Evolutionary conservation across 2,888 invertebrate species (phyloP).

Genomic region (Nomada fucata): DNA sequence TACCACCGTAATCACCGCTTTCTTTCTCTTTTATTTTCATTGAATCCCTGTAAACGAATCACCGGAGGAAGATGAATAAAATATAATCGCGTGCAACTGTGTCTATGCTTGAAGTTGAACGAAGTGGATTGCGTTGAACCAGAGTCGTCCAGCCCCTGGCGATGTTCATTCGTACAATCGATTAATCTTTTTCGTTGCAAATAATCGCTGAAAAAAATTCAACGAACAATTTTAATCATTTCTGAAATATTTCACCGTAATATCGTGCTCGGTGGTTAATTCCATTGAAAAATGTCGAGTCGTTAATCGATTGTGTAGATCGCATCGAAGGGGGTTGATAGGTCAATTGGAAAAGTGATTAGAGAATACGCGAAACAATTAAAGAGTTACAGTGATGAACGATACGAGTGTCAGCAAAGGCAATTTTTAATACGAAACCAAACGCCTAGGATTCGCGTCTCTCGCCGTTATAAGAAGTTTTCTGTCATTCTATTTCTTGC

Average conservation of each 20-base stretch:
- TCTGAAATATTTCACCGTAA: not conserved
- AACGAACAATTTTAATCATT: not conserved
- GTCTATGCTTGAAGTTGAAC: constrained; percentile 13
- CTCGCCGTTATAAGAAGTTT: no score
- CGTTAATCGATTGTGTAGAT: not conserved
- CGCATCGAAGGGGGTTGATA: not conserved
- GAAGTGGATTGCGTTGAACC: not conserved
- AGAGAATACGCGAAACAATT: no score
- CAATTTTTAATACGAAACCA: no score
- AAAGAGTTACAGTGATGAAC: no score
- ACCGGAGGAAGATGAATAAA: constrained; percentile 25
- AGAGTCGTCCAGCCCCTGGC: constrained; percentile 1
- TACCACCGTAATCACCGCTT: not conserved
- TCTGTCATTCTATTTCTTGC: no score
- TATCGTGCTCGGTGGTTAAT: no score
- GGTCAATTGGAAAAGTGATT: not conserved
- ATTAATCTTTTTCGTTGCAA: not conserved
- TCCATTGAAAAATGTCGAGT: not conserved
- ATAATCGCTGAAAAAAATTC: not conserved
- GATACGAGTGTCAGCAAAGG: no score
- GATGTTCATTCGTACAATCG: not conserved
- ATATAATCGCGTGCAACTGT: constrained; percentile 15
- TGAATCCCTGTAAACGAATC: constrained; percentile 3
- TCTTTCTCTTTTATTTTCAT: not conserved
- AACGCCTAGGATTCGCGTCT: no score